Conservation (phyloP, 2,888 invertebrate genomes). For the Eilema caniola region DNA sequence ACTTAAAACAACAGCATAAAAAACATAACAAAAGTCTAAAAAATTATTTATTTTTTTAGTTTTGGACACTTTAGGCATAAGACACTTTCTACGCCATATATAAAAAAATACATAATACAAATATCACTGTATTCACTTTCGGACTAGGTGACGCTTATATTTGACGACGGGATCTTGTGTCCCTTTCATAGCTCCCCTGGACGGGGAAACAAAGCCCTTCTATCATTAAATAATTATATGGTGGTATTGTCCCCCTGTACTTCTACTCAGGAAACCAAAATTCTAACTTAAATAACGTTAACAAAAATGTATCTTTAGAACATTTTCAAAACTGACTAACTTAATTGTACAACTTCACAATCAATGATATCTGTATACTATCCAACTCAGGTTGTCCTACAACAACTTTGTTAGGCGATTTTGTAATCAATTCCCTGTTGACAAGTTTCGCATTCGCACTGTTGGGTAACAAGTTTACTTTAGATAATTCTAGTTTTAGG, state of each 20-base stretch:
- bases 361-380: constrained; percentile 64
- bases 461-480: constrained; percentile 67
- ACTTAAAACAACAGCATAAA: neutral
- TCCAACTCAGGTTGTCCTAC: constrained; percentile 65
- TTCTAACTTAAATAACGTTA: too few species aligned
- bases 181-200: too few species aligned
- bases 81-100: neutral
- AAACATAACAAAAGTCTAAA: neutral
- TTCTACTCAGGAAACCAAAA: too few species aligned
- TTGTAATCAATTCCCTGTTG: constrained; percentile 61
- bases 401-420: constrained; percentile 61
- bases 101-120: neutral
- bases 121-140: neutral
- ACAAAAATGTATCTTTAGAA: neutral
- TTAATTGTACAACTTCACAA: constrained; percentile 58
- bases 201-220: too few species aligned
- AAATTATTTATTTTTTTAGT: neutral
- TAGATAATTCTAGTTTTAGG: constrained; percentile 62
- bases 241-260: too few species aligned
- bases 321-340: neutral
- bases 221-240: too few species aligned
- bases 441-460: constrained; percentile 66
- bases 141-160: neutral
- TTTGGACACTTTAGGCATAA: too few species aligned
- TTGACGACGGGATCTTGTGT: neutral